Conservation (phyloP, 2,113 vertebrate genomes). For the Oplegnathus fasciatus region DNA sequence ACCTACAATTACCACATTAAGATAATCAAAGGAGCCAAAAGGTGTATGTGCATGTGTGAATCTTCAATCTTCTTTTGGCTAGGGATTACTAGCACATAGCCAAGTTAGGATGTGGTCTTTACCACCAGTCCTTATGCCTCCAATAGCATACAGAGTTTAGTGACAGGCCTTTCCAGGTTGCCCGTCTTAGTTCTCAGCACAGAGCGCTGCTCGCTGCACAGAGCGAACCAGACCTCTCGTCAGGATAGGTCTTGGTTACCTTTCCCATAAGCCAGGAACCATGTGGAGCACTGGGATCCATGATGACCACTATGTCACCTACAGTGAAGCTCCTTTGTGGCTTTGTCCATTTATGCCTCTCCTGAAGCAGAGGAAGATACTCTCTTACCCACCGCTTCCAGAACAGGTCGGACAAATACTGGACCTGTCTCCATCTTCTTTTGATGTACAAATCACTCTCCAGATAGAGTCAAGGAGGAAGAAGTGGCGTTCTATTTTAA, state of each 20-base stretch:
- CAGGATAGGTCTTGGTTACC: not conserved
- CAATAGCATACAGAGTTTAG: not conserved
- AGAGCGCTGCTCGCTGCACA: too few species aligned
- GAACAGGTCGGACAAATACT: slow-evolving; percentile 1
- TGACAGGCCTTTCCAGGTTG: not conserved
- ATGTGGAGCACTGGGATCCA: not conserved
- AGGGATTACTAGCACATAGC: too few species aligned
- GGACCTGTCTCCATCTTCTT: slow-evolving; percentile 9
- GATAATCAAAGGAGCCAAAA: too few species aligned
- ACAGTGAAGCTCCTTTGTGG: not conserved
- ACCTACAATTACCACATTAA: too few species aligned
- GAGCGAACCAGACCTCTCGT: not conserved
- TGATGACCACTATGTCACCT: not conserved
- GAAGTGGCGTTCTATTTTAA: not conserved
- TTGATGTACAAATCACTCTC: not conserved
- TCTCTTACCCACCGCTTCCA: not conserved
- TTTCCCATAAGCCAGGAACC: not conserved
- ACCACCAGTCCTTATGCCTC: not conserved
- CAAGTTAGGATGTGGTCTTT: too few species aligned
- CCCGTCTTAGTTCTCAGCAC: not conserved
- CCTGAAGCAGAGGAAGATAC: slow-evolving; percentile 77
- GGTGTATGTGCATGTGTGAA: not conserved
- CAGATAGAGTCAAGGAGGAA: not conserved
- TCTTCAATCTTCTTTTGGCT: not conserved
- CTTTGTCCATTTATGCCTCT: slow-evolving; percentile 83